Conservation (phyloP, 1,140 invertebrate genomes). For the Aphelinus atriplicis region DNA sequence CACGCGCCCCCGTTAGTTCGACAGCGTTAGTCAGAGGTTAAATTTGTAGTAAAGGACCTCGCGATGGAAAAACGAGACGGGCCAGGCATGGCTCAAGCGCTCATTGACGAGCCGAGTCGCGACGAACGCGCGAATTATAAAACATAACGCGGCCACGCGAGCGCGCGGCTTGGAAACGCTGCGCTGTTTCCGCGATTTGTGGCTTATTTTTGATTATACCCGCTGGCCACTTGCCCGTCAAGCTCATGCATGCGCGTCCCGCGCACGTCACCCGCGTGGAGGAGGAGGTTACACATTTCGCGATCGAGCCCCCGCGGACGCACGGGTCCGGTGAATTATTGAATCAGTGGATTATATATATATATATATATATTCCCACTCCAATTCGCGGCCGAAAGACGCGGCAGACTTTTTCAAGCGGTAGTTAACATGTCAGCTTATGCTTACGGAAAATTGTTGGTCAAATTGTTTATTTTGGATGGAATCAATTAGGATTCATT, state of each 20-base stretch:
- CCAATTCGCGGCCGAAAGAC: too few species aligned
- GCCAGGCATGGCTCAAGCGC: constrained; percentile 25
- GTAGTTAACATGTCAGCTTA: too few species aligned
- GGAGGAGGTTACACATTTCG: not conserved
- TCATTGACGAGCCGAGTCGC: constrained; percentile 22
- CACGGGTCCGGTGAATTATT: constrained; percentile 3
- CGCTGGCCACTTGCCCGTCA: not conserved
- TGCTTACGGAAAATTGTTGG: too few species aligned
- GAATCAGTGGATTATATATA: not conserved
- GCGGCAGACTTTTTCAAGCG: too few species aligned
- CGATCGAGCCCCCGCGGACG: not conserved
- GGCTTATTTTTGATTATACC: constrained; percentile 26
- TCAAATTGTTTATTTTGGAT: too few species aligned
- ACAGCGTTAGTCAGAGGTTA: constrained; percentile 26
- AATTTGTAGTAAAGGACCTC: constrained; percentile 37
- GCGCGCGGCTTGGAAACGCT: constrained; percentile 3
- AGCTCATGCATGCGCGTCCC: too few species aligned
- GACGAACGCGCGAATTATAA: constrained; percentile 24
- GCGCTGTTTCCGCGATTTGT: constrained; percentile 30
- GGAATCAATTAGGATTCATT: too few species aligned
- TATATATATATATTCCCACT: too few species aligned
- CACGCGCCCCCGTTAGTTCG: too few species aligned
- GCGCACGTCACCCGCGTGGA: too few species aligned
- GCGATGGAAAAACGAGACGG: constrained; percentile 6
- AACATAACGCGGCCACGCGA: not conserved